These are phyloP conservation scores for Drosophila varians DNA, from an alignment of 1,140 invertebrate genomes.

Conservation along the genomic window DNA sequence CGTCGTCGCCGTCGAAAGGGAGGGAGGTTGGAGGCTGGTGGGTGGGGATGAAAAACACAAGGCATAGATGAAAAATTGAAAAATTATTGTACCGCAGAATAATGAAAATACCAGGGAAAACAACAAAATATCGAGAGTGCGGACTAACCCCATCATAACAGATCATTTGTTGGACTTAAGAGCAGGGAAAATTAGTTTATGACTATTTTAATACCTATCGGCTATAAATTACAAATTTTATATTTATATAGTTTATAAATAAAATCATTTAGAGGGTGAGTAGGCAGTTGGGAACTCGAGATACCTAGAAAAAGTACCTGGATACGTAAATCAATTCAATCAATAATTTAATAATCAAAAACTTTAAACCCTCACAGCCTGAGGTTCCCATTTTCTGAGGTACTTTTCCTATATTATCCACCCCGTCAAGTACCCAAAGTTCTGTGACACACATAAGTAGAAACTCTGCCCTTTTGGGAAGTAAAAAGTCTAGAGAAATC, in stretches of 20 bases:
- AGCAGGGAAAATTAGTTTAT: constrained; percentile 18
- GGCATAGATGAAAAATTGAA: constrained; percentile 58
- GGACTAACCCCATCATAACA: constrained; percentile 33
- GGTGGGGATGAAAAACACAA: constrained; percentile 18
- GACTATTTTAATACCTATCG: constrained; percentile 22
- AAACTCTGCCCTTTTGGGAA: constrained; percentile 19
- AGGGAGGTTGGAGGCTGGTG: constrained; percentile 2
- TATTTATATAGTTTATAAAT: neutral
- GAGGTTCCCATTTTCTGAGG: neutral
- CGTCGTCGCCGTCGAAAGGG: constrained; percentile 26
- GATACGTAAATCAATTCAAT: too few relatives aligned
- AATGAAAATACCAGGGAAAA: constrained; percentile 30
- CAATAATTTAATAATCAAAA: too few relatives aligned
- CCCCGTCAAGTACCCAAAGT: too few relatives aligned
- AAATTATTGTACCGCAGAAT: constrained; percentile 68
- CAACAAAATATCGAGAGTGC: constrained; percentile 20
- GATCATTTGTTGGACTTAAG: constrained; percentile 54
- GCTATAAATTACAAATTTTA: neutral
- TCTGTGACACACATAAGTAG: neutral
- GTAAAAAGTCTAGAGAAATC: constrained; percentile 6
- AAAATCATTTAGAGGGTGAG: neutral
- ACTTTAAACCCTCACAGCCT: too few relatives aligned
- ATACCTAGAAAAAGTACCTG: neutral
- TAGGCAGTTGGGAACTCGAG: neutral
- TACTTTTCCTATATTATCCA: neutral